Evolutionary conservation across 2,888 invertebrate species (phyloP), one percentile per base, ranked within the genome.

Genomic region (Pachycephus smyrnensis): DNA sequence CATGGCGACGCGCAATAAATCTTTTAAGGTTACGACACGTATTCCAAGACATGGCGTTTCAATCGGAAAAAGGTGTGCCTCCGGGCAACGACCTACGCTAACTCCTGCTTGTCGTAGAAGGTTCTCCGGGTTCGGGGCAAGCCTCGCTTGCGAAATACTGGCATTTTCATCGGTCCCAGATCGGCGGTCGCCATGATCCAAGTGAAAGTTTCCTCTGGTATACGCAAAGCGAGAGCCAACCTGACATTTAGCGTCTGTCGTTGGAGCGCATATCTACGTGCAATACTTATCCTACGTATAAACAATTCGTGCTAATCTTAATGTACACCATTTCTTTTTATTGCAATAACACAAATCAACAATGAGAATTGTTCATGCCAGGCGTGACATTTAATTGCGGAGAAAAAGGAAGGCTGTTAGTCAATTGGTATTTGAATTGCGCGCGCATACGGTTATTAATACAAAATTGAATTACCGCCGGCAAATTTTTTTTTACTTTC

Each of bases 61-160:
- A 23, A 71, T 71, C 32, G 71, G 23, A 31, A 33, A 23, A 74
- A 81, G 76, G 68, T 73, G 78, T 68, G 73, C 68, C 76, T 80
- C 31, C 75, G 82, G 83, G 76, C 80, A 83, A 83, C 82, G 84
- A 85, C 83, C 83, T 83, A 82, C 79, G 80, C 73, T 78, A 83
- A 82, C 79, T 69, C 73, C 75, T 76, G 73, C 33, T 76, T 73
- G 71, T 37, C 69, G 32, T 69, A 71, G 80, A 78, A 78, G 78
- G 77, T 77, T 76, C 78, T 80, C 73, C 69, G 76, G 37, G 75
- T 69, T 76, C 74, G 73, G 71, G 36, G 12, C 32, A 33, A 31
- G 71, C 6, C 32, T 31, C 32, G 73, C 77, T 82, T 82, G 80
- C 76, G 80, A 81, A 82, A 82, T 83, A 74, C 78, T 79, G 76